Percentiles rank a stretch among this genome's conserved stretches.
These are phyloP conservation scores for Orestias chungarensis DNA, from an alignment of 2,797 vertebrate species.

Conservation along the genomic window DNA sequence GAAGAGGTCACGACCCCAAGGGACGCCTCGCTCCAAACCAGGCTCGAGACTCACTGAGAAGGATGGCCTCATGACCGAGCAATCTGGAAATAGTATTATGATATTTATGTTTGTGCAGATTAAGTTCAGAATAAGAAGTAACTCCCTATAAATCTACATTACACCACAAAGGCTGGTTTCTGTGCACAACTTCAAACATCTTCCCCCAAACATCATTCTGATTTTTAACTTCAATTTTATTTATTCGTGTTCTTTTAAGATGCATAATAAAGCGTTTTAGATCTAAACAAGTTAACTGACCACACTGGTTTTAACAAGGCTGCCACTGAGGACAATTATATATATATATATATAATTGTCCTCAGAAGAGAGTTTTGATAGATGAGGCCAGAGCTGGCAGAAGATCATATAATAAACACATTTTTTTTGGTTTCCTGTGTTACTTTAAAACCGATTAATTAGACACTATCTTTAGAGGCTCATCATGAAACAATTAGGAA, in stretches of 20 bases:
- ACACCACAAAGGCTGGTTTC: neutral
- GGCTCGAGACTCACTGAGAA: constrained; percentile 72
- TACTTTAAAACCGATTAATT: no score
- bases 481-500: no score
- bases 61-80: constrained; percentile 72
- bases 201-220: neutral
- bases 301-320: neutral
- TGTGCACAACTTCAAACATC: neutral
- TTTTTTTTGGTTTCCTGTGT: no score
- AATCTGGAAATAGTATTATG: neutral
- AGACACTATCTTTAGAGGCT: no score
- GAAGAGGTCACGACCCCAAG: constrained; percentile 85
- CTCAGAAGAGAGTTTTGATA: neutral
- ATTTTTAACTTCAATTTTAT: neutral
- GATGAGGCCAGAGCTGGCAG: neutral
- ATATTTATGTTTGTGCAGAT: no score
- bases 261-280: neutral
- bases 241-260: neutral
- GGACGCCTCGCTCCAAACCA: constrained; percentile 71
- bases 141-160: neutral
- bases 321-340: neutral
- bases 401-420: neutral
- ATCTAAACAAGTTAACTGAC: no score
- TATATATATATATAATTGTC: no score
- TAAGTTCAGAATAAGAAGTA: neutral